Evolutionary conservation across 2,888 invertebrate species (phyloP).

Genomic region (Pediacus dermestoides): DNA sequence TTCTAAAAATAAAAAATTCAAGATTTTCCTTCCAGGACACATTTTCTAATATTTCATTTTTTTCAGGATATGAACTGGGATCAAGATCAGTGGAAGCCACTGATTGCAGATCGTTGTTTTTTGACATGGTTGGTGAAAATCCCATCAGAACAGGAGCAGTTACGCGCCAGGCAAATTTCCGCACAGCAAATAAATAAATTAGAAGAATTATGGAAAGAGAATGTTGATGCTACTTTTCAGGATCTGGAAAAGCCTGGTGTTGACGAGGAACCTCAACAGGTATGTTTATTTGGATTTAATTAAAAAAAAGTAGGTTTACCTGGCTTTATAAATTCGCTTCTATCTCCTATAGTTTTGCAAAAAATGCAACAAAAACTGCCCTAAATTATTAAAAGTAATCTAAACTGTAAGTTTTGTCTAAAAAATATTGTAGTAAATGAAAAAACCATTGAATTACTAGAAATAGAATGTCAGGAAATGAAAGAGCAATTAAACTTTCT

Average conservation of each 20-base stretch:
- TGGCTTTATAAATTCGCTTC: no score
- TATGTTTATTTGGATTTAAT: no score
- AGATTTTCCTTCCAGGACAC: neutral
- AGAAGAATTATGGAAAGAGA: constrained; percentile 98
- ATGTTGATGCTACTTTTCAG: constrained; percentile 95
- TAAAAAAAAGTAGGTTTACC: no score
- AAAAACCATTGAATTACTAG: no score
- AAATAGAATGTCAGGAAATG: no score
- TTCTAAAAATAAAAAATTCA: neutral
- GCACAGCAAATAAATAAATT: constrained; percentile 96
- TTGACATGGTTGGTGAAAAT: constrained; percentile 96
- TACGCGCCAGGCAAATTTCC: constrained; percentile 93
- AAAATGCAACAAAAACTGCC: no score
- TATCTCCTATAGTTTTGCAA: no score
- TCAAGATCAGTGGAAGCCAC: constrained; percentile 97
- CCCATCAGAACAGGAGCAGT: constrained; percentile 95
- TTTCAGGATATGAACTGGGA: constrained; percentile 95
- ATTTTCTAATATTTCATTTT: constrained; percentile 1
- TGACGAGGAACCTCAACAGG: constrained; percentile 96
- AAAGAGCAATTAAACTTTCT: no score
- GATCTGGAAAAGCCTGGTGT: constrained; percentile 98
- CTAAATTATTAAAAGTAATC: no score
- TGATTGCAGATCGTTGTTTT: constrained; percentile 95
- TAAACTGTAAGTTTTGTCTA: no score
- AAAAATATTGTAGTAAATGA: no score